phyloP scores from a whole-genome alignment of 1,140 invertebrate species.

The Pinna nobilis region DNA sequence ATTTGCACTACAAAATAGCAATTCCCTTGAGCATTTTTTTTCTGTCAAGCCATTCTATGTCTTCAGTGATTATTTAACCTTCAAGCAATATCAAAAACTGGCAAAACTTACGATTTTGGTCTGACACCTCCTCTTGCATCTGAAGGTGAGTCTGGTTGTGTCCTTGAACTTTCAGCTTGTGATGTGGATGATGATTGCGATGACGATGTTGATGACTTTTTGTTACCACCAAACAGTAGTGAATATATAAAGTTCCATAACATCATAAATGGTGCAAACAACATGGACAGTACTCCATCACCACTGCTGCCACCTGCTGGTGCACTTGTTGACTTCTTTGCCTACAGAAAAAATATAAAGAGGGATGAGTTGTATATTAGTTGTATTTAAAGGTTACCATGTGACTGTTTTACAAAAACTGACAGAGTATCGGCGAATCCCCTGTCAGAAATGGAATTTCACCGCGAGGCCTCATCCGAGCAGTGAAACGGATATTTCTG shows the following conservation, averaged over 20 bases:
- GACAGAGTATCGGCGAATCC: no score
- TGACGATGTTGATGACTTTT: conserved; percentile 8
- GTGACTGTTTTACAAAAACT: no score
- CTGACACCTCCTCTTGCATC: conserved; percentile 35
- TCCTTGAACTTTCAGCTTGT: conserved; percentile 7
- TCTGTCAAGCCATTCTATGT: neutral
- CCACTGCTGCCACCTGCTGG: conserved; percentile 13
- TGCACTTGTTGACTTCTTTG: neutral
- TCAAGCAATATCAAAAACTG: neutral
- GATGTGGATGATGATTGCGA: conserved; percentile 22
- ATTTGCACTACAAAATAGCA: no score
- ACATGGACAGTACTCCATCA: conserved; percentile 45
- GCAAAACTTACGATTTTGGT: conserved; percentile 40
- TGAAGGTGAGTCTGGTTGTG: conserved; percentile 6
- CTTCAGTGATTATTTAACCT: neutral
- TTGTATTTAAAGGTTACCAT: no score
- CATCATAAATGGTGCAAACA: conserved; percentile 56
- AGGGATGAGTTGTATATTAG: no score
- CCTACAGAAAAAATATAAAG: conserved; percentile 25
- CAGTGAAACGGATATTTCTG: no score
- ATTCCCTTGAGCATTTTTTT: no score
- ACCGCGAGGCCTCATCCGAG: no score
- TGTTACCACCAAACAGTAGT: conserved; percentile 45
- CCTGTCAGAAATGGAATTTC: no score
- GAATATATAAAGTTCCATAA: conserved; percentile 57